A percentile compares a stretch with the other conserved stretches of the same genome.
Conservation (phyloP, 2,888 invertebrate species). For the Incurvaria masculella region DNA sequence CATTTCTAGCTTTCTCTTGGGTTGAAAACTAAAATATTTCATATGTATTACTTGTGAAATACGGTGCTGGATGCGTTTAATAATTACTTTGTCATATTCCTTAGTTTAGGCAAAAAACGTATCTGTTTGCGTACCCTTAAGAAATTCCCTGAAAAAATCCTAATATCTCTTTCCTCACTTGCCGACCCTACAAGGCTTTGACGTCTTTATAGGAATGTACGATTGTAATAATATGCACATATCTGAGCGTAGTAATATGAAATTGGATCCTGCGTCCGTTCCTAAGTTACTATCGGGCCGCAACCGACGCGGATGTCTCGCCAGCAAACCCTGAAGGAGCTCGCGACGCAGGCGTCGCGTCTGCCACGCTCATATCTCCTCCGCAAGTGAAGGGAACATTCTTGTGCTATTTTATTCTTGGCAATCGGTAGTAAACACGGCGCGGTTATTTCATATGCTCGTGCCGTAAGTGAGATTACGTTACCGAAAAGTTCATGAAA, state of each 20-base stretch:
- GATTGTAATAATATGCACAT: constrained; percentile 49
- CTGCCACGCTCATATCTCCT: no score
- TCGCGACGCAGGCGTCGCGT: no score
- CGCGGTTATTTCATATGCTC: no score
- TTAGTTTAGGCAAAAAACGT: not conserved
- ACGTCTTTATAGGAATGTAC: constrained; percentile 47
- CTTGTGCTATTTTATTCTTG: no score
- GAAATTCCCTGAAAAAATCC: not conserved
- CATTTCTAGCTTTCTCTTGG: no score
- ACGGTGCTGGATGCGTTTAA: no score
- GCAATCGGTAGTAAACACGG: no score
- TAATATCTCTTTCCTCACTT: not conserved
- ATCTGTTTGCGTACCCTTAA: not conserved
- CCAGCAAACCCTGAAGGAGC: not conserved
- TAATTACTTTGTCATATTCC: not conserved
- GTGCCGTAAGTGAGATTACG: no score
- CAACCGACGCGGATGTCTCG: not conserved
- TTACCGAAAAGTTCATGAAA: no score
- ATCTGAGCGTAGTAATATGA: constrained; percentile 38
- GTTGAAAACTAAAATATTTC: no score
- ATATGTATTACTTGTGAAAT: no score
- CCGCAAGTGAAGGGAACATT: no score
- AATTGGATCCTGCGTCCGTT: constrained; percentile 31
- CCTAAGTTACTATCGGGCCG: constrained; percentile 24
- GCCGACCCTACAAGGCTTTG: constrained; percentile 21